Evolutionary conservation across 2,797 vertebrate genomes (phyloP).

Genomic region (Decapterus maruadsi): DNA sequence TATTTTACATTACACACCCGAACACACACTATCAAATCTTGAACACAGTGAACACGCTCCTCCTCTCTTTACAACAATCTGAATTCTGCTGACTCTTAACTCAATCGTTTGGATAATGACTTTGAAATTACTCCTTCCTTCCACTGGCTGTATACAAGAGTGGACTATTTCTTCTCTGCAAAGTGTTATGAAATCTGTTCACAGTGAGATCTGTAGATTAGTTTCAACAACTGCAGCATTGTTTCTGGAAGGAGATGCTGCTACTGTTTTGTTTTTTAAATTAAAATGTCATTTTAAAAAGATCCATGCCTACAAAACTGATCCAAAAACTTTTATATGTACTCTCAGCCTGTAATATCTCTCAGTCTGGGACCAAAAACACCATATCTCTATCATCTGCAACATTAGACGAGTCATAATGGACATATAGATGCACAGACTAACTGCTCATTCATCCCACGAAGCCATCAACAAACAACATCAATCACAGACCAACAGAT

Average conservation of each 20-base stretch:
- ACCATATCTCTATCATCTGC: not conserved
- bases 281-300: not conserved
- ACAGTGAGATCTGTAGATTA: slow-evolving; percentile 17
- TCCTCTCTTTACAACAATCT: slow-evolving; percentile 27
- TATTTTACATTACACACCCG: slow-evolving; percentile 38
- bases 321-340: not conserved
- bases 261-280: not conserved
- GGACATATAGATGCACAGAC: not conserved
- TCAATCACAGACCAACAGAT: slow-evolving; percentile 9
- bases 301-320: not conserved
- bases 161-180: slow-evolving; percentile 30
- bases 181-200: not conserved
- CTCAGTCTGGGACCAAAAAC: slow-evolving; percentile 6
- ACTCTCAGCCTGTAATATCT: slow-evolving; percentile 3
- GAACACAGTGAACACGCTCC: slow-evolving; percentile 17
- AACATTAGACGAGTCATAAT: slow-evolving; percentile 3
- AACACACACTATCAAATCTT: slow-evolving; percentile 44
- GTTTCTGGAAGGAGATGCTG: not conserved
- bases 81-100: slow-evolving; percentile 36
- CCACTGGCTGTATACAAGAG: slow-evolving; percentile 36
- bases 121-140: slow-evolving; percentile 52
- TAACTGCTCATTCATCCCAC: slow-evolving; percentile 38
- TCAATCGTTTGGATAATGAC: slow-evolving; percentile 24
- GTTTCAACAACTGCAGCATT: not conserved
- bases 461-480: slow-evolving; percentile 30